Evolutionary conservation across 2,888 invertebrate species (phyloP).

Genomic region (Parnassius apollo): DNA sequence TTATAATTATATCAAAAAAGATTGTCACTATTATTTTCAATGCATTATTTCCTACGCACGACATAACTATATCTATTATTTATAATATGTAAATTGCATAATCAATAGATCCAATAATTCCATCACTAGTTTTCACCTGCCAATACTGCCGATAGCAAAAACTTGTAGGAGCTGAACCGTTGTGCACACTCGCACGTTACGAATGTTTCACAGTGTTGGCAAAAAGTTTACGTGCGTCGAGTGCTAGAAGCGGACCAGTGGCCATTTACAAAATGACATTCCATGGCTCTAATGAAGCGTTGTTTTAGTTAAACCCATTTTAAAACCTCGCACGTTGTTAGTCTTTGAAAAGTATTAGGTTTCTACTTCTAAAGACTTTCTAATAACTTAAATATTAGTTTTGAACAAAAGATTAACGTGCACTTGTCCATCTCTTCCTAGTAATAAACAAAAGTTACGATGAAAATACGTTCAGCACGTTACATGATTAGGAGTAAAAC

Average conservation of each 20-base stretch:
- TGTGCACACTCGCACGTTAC: constrained; percentile 35
- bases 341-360: no score
- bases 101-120: constrained; percentile 14
- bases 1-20: no score
- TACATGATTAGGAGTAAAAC: no score
- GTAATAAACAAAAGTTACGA: no score
- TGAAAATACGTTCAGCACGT: no score
- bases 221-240: constrained; percentile 50
- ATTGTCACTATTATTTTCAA: no score
- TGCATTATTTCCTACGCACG: no score
- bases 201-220: constrained; percentile 30
- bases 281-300: constrained; percentile 61
- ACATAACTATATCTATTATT: background rate
- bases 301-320: constrained; percentile 29
- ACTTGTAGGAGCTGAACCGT: constrained; percentile 40
- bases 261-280: constrained; percentile 58
- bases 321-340: constrained; percentile 33
- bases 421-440: no score
- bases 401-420: no score
- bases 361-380: no score
- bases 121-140: constrained; percentile 59
- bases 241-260: constrained; percentile 26
- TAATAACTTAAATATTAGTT: no score
- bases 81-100: background rate
- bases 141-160: constrained; percentile 52